Evolutionary conservation across 2,797 vertebrate genomes (phyloP).

Genomic region (Onychomys torridus): DNA sequence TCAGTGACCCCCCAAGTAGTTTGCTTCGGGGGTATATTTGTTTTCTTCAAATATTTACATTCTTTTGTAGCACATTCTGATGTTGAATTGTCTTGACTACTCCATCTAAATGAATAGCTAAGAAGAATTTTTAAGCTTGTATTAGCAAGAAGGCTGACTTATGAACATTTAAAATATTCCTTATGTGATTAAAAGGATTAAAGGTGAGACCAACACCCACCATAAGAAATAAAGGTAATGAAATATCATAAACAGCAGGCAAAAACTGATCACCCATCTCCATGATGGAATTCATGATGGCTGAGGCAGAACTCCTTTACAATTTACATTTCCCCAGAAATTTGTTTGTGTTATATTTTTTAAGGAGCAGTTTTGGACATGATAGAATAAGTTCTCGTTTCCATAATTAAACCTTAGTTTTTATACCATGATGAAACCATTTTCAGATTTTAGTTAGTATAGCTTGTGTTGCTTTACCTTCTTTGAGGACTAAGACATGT

Average conservation of each 20-base stretch:
- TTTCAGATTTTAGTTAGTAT: constrained; percentile 3
- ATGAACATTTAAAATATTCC: constrained; percentile 11
- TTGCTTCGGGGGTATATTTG: constrained; percentile 73
- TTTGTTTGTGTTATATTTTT: constrained; percentile 17
- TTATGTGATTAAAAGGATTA: constrained; percentile 51
- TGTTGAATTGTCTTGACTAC: constrained; percentile 49
- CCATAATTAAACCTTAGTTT: background rate
- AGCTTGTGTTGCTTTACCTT: background rate
- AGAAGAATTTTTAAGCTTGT: constrained; percentile 63
- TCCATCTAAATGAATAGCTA: constrained; percentile 48
- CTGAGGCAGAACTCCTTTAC: background rate
- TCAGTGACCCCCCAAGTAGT: constrained; percentile 72
- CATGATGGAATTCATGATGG: background rate
- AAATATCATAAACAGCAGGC: background rate
- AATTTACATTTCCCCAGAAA: constrained; percentile 1
- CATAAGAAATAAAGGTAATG: background rate
- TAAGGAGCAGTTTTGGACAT: background rate
- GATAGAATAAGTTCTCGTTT: constrained; percentile 3
- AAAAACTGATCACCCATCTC: background rate
- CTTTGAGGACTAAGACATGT: background rate
- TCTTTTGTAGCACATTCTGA: constrained; percentile 61
- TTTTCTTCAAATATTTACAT: constrained; percentile 78
- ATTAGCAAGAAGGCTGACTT: constrained; percentile 31
- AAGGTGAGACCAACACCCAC: background rate
- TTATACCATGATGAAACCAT: background rate